Evolutionary conservation across 1,140 invertebrate species (phyloP).

Genomic region (Bilobella aurantiaca): DNA sequence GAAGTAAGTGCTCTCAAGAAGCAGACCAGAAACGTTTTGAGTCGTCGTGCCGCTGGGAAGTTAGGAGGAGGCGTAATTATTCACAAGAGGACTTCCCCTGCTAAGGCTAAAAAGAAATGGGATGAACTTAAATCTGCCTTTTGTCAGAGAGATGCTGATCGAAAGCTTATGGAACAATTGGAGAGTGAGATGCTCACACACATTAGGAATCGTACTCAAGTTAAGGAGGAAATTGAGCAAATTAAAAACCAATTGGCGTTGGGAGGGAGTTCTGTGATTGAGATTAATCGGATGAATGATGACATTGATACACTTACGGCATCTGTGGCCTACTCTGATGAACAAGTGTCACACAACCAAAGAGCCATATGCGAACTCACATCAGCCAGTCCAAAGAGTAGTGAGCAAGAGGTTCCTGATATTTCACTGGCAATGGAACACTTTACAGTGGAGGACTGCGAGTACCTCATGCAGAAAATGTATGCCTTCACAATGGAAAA

Average conservation of each 20-base stretch:
- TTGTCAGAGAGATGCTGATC: conserved; percentile 10
- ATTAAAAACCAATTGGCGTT: neutral
- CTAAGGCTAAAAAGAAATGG: conserved; percentile 37
- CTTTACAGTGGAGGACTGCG: conserved; percentile 11
- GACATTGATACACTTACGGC: conserved; percentile 69
- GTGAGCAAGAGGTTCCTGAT: conserved; percentile 13
- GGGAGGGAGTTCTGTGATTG: neutral
- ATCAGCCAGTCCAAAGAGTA: conserved; percentile 5
- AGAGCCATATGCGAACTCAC: conserved; percentile 55
- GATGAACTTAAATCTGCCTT: conserved; percentile 3
- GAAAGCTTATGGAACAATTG: conserved; percentile 13
- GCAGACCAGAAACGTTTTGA: conserved; percentile 28
- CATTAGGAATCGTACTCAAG: conserved; percentile 18
- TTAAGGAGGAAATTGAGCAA: conserved; percentile 10
- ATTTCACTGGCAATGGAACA: neutral
- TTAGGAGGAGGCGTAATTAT: neutral
- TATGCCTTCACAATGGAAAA: conserved; percentile 14
- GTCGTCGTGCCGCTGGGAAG: neutral
- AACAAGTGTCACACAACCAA: conserved; percentile 83
- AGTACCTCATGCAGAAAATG: conserved; percentile 22
- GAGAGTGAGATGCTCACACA: conserved; percentile 27
- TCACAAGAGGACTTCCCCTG: conserved; percentile 14
- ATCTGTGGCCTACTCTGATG: conserved; percentile 70
- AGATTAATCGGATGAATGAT: conserved; percentile 46
- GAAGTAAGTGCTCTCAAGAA: conserved; percentile 77